A percentile compares a stretch with the other conserved stretches of the same genome.
These are phyloP conservation scores for Pseudomyrmex sp. DNA, from an alignment of 1,140 invertebrate genomes.

Conservation along the genomic window DNA sequence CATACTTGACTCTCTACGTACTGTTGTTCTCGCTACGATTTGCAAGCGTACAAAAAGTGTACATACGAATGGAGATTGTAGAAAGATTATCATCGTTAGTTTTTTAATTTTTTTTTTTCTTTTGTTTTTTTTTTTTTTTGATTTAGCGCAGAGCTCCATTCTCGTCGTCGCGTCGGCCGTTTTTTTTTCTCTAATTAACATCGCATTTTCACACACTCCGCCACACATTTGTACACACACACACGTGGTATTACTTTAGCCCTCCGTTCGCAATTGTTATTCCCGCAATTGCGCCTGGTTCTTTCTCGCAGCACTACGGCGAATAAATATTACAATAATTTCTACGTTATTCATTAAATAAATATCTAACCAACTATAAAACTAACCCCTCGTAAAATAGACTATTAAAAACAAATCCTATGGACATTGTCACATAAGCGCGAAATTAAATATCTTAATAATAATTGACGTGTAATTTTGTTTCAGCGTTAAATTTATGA, in stretches of 20 bases:
- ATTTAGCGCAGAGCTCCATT: conserved; percentile 38
- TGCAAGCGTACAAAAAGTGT: conserved; percentile 62
- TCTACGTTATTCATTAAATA: conserved; percentile 25
- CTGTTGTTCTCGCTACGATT: conserved; percentile 40
- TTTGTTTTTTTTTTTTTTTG: no score
- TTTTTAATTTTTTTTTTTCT: conserved; percentile 16
- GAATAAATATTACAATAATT: conserved; percentile 32
- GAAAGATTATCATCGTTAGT: conserved; percentile 52
- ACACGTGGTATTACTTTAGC: conserved; percentile 38
- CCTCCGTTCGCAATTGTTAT: conserved; percentile 43
- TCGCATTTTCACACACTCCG: conserved; percentile 11
- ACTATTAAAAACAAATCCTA: conserved; percentile 36
- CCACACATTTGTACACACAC: conserved; percentile 10
- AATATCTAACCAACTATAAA: conserved; percentile 23
- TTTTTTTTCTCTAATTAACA: conserved; percentile 33
- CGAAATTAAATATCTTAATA: no score
- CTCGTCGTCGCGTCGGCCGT: conserved; percentile 20
- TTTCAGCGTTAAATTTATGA: no score
- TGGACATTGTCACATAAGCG: no score
- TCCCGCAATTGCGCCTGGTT: conserved; percentile 15
- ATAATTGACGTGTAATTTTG: no score
- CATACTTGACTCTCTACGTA: conserved; percentile 16
- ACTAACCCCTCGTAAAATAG: conserved; percentile 11
- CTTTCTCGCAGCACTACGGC: conserved; percentile 29
- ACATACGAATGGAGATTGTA: conserved; percentile 60